Conservation (phyloP, 1,140 invertebrate species). For the Cyclina sinensis region DNA sequence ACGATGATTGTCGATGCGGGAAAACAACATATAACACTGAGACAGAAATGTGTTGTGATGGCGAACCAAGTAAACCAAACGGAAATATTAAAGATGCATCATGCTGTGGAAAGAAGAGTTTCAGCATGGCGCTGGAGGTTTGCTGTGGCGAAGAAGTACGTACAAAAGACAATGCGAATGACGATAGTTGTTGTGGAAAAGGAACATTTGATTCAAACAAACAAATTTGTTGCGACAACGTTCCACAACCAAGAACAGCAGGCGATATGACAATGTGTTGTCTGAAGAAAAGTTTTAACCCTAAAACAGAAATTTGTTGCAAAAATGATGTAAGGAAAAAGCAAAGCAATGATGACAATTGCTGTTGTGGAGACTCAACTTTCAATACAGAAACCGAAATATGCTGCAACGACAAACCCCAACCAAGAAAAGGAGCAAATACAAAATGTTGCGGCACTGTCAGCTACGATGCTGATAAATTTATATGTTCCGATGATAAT, state of each 20-base stretch:
- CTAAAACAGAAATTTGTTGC: slow-evolving; percentile 58
- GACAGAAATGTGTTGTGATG: slow-evolving; percentile 63
- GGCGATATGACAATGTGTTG: slow-evolving; percentile 61
- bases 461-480: slow-evolving; percentile 59
- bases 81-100: slow-evolving; percentile 54
- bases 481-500: slow-evolving; percentile 49
- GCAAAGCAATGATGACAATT: slow-evolving; percentile 63
- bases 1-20: slow-evolving; percentile 65
- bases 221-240: slow-evolving; percentile 53
- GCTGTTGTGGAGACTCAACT: slow-evolving; percentile 58
- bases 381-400: slow-evolving; percentile 61
- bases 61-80: slow-evolving; percentile 47
- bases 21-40: slow-evolving; percentile 57
- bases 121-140: slow-evolving; percentile 43
- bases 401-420: slow-evolving; percentile 57
- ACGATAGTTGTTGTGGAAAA: slow-evolving; percentile 62
- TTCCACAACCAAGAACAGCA: slow-evolving; percentile 47
- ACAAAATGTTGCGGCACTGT: slow-evolving; percentile 62
- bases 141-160: slow-evolving; percentile 52
- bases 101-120: slow-evolving; percentile 61
- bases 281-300: slow-evolving; percentile 54
- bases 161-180: slow-evolving; percentile 32
- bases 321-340: slow-evolving; percentile 42
- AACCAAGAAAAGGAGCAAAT: slow-evolving; percentile 51
- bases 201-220: slow-evolving; percentile 42